Evolutionary conservation across 2,113 vertebrate genomes (phyloP), one percentile per base, ranked within the genome.

Genomic region (Salvelinus sp.): DNA sequence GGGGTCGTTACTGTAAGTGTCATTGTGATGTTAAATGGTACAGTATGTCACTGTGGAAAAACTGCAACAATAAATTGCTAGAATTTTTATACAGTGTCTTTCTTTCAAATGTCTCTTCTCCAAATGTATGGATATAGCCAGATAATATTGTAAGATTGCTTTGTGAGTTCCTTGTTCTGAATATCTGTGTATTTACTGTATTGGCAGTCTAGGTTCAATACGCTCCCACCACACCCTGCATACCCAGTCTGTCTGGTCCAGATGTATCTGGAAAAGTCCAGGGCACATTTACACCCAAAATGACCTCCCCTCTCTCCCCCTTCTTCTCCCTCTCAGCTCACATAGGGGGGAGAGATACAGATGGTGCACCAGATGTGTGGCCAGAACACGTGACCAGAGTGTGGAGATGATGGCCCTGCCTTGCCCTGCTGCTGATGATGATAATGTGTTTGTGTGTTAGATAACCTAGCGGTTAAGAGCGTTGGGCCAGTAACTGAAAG

Each of bases 11-110:
- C 50, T 87, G 87, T 44, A 44, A 44, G 38, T 90, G 95, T 95
- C 91, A 90, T 95, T 93, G 92, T 93, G 95, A 93, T 97, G 96
- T 97, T 95, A 95, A 96, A 94, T 93, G 97, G 95, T 97, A 95
- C 92, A 95, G 93, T 93, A 23, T 23, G 58, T 62, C 18, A 57
- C 20, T 57, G 14, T 60, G n/a, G n/a, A 62, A 22, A 62, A 62
- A 62, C n/a, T 22, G 58, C 58, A 62, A 92, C 92, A 92, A 90
- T 92, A 92, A 92, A 92, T 84, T 78, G 80, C 79, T 88, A 84
- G 83, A 90, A 88, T 89, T 90, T 90, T 88, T 89, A 23, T 66
- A 65, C 12, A 14, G 22, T 66, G 22, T 28, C 60, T 25, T 63
- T 63, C 9, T n/a, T n/a, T 22, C 60, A 23, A 25, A 10, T 70